phyloP scores from a whole-genome alignment of 2,113 vertebrate genomes.

The Ophiodon elongatus region DNA sequence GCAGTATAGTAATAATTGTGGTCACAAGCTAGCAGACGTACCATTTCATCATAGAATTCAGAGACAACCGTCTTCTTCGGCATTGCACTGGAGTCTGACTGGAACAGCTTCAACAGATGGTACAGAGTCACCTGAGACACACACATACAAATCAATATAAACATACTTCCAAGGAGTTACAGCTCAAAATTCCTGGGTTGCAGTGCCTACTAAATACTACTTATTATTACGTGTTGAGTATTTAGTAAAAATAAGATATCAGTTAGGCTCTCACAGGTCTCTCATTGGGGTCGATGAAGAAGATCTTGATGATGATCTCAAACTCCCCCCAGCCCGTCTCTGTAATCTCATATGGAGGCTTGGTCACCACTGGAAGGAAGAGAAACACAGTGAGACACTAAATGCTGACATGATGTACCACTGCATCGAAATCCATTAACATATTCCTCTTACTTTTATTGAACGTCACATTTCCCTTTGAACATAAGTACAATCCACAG shows the following conservation, averaged over 20 bases:
- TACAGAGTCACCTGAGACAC: slow-evolving; percentile 93
- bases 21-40: slow-evolving; percentile 61
- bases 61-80: slow-evolving; percentile 98
- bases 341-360: slow-evolving; percentile 98
- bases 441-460: too few relatives aligned
- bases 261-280: slow-evolving; percentile 89
- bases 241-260: neutral
- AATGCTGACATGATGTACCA: neutral
- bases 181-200: neutral
- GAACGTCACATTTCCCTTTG: neutral
- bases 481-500: neutral
- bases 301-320: slow-evolving; percentile 99
- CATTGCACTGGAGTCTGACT: slow-evolving; percentile 98
- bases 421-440: neutral
- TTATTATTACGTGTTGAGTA: neutral
- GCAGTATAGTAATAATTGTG: neutral
- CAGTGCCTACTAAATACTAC: neutral
- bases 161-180: neutral
- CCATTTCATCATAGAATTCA: slow-evolving; percentile 99
- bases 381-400: neutral
- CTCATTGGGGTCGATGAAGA: slow-evolving; percentile 99
- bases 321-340: slow-evolving; percentile 99
- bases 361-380: slow-evolving; percentile 92
- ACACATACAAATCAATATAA: neutral
- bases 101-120: slow-evolving; percentile 97